Evolutionary conservation across 2,113 vertebrate genomes (phyloP).

Genomic region (Naja naja): DNA sequence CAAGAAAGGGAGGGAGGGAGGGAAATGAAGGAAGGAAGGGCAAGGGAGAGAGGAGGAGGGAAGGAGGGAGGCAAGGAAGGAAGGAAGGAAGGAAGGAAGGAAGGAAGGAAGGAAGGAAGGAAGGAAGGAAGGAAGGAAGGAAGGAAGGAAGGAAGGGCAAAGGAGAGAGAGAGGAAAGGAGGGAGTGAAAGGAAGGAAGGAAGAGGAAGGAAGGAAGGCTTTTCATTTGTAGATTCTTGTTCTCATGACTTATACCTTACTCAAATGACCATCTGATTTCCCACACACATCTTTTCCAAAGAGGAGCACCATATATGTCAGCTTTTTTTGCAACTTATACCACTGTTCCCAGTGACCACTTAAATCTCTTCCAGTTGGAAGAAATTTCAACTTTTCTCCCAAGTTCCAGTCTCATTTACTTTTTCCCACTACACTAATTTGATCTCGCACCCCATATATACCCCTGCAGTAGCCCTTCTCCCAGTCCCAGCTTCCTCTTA

Average conservation of each 20-base stretch:
- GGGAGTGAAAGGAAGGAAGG: too few species aligned
- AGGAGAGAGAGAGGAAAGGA: neutral
- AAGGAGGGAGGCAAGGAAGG: neutral
- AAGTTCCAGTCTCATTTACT: neutral
- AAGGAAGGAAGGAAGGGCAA: too few species aligned
- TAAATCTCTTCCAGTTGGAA: neutral
- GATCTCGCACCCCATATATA: too few species aligned
- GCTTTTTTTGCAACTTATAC: neutral
- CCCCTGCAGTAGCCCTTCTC: neutral
- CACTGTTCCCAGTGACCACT: neutral
- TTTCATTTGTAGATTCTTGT: neutral
- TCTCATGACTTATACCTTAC: neutral
- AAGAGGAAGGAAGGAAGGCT: neutral
- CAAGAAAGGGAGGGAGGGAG: too few species aligned
- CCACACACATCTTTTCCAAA: neutral
- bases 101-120: neutral
- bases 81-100: neutral
- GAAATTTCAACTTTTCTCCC: neutral
- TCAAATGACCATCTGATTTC: neutral
- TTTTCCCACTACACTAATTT: neutral
- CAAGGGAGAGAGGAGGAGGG: fast-evolving
- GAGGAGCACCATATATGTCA: neutral
- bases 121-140: neutral
- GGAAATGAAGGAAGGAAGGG: fast-evolving
- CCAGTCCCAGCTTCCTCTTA: neutral